Conservation (phyloP, 64 coral and sea anemone species). For the Catalaphyllia jardinei region DNA sequence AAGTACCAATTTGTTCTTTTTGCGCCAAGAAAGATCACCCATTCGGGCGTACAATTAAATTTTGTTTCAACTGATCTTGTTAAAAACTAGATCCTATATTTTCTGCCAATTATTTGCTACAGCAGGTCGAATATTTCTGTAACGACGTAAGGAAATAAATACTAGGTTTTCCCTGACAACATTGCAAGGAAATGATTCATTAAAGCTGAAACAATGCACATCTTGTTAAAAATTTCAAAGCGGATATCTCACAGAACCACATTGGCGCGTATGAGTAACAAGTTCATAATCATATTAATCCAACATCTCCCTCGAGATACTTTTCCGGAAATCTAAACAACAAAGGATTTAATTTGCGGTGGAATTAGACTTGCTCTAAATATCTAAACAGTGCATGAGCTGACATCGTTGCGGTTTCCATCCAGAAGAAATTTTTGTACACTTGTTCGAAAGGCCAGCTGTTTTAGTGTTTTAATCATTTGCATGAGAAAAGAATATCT, state of each 20-base stretch:
- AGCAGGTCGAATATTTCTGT: neutral
- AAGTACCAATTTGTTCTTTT: too few species aligned
- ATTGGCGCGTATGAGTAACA: neutral
- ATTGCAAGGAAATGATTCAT: constrained; percentile 20
- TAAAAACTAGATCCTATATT: too few species aligned
- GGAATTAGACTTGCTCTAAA: neutral
- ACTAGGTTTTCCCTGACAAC: neutral
- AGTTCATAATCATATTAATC: neutral
- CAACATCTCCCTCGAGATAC: neutral
- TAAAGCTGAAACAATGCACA: neutral
- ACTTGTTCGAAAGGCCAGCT: neutral
- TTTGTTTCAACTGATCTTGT: neutral
- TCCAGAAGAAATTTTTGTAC: constrained; percentile 4
- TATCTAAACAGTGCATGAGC: neutral
- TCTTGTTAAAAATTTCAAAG: neutral
- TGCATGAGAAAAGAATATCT: neutral
- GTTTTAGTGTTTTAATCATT: constrained; percentile 7
- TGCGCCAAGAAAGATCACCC: too few species aligned
- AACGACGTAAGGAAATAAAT: neutral
- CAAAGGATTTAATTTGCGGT: neutral
- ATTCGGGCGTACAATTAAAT: neutral
- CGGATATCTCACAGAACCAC: neutral
- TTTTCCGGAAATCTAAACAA: constrained; percentile 2
- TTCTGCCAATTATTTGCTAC: too few species aligned
- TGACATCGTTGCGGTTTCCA: neutral